These are phyloP conservation scores for Cyphomyrus plagiostoma DNA, from an alignment of 2,113 vertebrate genomes.

Conservation along the genomic window DNA sequence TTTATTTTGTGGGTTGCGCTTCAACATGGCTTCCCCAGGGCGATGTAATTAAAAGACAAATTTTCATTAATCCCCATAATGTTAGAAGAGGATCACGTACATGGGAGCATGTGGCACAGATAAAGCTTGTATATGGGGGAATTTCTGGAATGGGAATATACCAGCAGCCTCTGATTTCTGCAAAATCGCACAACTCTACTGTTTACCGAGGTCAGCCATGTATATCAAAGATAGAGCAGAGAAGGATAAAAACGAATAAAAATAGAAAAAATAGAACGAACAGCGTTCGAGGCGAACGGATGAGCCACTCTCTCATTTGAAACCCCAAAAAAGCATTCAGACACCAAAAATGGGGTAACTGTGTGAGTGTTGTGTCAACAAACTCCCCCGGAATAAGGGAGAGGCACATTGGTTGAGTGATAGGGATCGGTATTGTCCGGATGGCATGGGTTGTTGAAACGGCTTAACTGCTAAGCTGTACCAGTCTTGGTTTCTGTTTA, in stretches of 20 bases:
- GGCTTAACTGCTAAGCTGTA: background rate
- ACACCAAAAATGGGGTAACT: background rate
- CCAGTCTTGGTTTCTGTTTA: background rate
- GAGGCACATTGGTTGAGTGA: background rate
- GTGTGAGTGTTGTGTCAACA: background rate
- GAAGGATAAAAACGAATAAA: background rate
- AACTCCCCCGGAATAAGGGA: background rate
- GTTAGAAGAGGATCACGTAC: background rate
- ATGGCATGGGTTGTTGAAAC: background rate
- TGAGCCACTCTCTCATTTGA: background rate
- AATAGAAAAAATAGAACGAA: background rate
- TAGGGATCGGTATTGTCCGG: background rate
- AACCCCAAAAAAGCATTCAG: background rate
- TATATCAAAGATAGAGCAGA: background rate
- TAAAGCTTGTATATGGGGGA: background rate
- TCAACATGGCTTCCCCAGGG: background rate
- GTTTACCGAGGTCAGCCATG: background rate
- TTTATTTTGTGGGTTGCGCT: background rate
- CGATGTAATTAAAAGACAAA: background rate
- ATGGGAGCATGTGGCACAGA: background rate
- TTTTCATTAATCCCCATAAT: background rate
- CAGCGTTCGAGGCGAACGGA: background rate
- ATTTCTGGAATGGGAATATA: background rate
- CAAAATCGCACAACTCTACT: background rate
- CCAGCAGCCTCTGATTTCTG: background rate